Evolutionary conservation across 1,140 invertebrate genomes (phyloP), one percentile per base, ranked within the genome.

Genomic region (Probaryconus sp.): DNA sequence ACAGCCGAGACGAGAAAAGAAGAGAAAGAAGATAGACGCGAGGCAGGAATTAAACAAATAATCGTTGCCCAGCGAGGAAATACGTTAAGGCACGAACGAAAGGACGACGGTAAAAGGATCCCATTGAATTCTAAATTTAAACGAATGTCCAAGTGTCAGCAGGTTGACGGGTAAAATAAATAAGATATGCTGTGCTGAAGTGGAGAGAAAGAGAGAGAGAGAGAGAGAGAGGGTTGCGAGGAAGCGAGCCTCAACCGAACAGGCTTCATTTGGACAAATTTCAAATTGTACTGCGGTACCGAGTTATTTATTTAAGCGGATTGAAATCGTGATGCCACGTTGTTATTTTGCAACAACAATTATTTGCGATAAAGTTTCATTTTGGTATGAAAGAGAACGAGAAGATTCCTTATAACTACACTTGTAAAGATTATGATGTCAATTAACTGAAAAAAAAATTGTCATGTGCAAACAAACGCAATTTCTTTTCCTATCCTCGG

Each of bases 51-150:
- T 85, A 83, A 85, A 85, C 83, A 85, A 85, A 85, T 85, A 85
- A 85, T 85, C 83, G 73, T 60, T 51, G 53, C 48, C 51, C 51
- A 64, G 69, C 71, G 75, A 79, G 81, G 80, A 83, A 82, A 83
- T 84, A 79, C 78, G 79, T 79, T 76, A 78, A 81, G 78, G 72
- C 81, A 80, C 71, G 80, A 79, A 79, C 76, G 79, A 79, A 74
- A 80, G 76, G 80, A 77, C 68, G 76, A 55, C 77, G 67, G 82
- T 85, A 85, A 87, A 86, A 87, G 84, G 84, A 86, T 84, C 85
- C 84, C 83, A 87, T 87, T 87, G 84, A 87, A 87, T 86, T 85
- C 84, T 87, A 86, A 87, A 87, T 87, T 86, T 87, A 86, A 87
- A 87, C 84, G 84, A 86, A 86, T 86, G 85, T 87, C 85, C 84